phyloP scores from a whole-genome alignment of 2,113 vertebrate genomes.

The Percina caprodes region DNA sequence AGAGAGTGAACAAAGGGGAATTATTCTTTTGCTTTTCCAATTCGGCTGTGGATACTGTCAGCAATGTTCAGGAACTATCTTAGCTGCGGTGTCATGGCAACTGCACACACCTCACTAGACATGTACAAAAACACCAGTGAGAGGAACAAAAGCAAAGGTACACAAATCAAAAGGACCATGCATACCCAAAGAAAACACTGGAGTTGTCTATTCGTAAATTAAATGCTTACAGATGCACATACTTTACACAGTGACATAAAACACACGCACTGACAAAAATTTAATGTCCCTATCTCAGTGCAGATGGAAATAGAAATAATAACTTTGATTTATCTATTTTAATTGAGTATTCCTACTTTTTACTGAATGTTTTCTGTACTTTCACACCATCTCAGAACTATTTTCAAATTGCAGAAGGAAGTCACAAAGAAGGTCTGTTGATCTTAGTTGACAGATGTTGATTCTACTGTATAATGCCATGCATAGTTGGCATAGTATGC shows the following conservation, averaged over 20 bases:
- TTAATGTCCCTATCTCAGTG: neutral
- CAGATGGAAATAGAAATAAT: neutral
- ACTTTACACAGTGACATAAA: neutral
- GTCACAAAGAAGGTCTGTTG: neutral
- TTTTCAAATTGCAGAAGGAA: neutral
- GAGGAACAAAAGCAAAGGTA: slow-evolving; percentile 16
- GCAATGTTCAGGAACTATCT: slow-evolving; percentile 14
- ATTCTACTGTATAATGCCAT: neutral
- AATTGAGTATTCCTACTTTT: neutral
- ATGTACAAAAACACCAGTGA: slow-evolving; percentile 22
- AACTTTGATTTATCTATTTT: neutral
- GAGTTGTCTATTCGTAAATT: neutral
- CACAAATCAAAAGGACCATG: slow-evolving; percentile 33
- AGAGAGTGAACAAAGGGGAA: slow-evolving; percentile 34
- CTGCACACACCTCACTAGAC: slow-evolving; percentile 43
- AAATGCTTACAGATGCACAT: neutral
- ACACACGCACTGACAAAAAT: neutral
- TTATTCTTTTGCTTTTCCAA: slow-evolving; percentile 36
- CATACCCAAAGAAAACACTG: neutral
- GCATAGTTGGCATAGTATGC: no score
- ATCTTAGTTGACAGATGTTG: neutral
- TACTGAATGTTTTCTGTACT: neutral
- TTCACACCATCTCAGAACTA: neutral
- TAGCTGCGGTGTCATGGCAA: slow-evolving; percentile 61
- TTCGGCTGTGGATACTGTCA: neutral